Percentiles rank a stretch among this genome's conserved stretches.
Evolutionary conservation across 2,797 vertebrate genomes (phyloP).

Genomic region (Micromesistius poutassou): DNA sequence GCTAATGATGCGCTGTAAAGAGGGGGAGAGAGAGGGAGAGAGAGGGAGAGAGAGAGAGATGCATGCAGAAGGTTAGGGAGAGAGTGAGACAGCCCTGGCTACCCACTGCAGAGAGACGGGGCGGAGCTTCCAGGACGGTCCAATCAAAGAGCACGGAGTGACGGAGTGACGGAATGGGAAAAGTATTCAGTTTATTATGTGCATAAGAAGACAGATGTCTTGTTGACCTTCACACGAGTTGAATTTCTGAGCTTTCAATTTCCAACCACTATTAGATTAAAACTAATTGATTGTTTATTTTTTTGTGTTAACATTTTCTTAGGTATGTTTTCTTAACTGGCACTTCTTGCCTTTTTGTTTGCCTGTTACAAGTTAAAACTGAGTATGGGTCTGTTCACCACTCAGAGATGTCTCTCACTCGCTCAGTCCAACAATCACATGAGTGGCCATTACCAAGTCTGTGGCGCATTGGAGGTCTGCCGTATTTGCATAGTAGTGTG

Average conservation of each 20-base stretch:
- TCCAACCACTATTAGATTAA: neutral
- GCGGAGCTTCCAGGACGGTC: neutral
- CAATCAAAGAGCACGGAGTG: neutral
- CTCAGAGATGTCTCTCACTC: neutral
- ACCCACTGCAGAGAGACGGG: neutral
- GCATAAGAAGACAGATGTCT: constrained; percentile 1
- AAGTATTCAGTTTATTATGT: neutral
- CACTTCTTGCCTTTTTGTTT: neutral
- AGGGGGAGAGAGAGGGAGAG: constrained; percentile 14
- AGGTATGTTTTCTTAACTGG: neutral
- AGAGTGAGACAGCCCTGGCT: neutral
- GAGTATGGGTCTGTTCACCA: too few species aligned
- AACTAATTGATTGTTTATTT: neutral
- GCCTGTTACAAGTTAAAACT: neutral
- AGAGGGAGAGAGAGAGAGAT: neutral
- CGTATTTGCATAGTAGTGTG: neutral
- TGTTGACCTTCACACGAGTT: neutral
- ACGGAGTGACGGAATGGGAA: neutral
- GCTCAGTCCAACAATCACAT: neutral
- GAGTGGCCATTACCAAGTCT: neutral
- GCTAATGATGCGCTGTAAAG: constrained; percentile 66
- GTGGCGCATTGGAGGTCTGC: neutral
- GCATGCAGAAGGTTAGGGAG: neutral
- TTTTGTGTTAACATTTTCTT: neutral
- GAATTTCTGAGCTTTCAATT: neutral